These are phyloP conservation scores for Cantharis flavilabris DNA, from an alignment of 2,888 invertebrate genomes.

Conservation along the genomic window DNA sequence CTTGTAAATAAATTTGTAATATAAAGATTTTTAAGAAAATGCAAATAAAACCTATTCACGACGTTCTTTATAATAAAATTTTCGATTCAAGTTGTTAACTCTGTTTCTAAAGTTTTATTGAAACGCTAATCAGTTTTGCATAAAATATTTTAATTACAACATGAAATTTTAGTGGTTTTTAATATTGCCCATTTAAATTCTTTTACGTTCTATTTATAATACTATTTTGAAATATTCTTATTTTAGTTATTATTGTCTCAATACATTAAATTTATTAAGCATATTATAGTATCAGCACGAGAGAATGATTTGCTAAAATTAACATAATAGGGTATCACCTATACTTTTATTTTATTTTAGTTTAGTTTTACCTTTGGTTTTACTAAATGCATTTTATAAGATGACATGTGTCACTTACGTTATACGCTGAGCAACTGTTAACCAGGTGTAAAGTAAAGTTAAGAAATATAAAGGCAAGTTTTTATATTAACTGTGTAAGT, in stretches of 20 bases:
- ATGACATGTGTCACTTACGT: slow-evolving; percentile 43
- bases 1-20: neutral
- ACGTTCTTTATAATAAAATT: neutral
- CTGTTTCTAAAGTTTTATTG: neutral
- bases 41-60: neutral
- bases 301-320: slow-evolving; percentile 2
- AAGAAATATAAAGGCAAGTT: slow-evolving; percentile 11
- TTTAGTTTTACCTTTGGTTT: slow-evolving; percentile 34
- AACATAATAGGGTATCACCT: slow-evolving; percentile 36
- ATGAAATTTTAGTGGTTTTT: neutral
- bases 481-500: neutral
- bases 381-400: slow-evolving; percentile 32
- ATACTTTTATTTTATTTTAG: slow-evolving; percentile 40
- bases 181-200: neutral
- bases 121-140: neutral
- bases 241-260: too few relatives aligned
- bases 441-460: slow-evolving; percentile 41
- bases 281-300: neutral
- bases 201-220: neutral
- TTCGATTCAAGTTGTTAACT: neutral
- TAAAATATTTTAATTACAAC: neutral
- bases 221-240: neutral
- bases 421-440: slow-evolving; percentile 44
- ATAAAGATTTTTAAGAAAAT: neutral
- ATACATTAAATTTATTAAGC: too few relatives aligned